Conservation (phyloP, 2,888 invertebrate species). For the Pollenia angustigena region DNA sequence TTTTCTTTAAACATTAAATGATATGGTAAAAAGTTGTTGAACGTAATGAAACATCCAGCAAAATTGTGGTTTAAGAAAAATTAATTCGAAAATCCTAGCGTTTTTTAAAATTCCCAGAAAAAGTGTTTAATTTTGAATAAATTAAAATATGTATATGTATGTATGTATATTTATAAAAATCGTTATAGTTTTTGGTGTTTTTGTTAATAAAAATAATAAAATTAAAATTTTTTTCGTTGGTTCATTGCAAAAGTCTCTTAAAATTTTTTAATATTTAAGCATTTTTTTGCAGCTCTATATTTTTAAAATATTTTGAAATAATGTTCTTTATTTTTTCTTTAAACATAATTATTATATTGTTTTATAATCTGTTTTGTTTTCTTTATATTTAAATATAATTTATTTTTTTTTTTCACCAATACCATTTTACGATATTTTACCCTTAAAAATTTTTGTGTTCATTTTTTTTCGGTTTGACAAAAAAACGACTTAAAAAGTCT, state of each 20-base stretch:
- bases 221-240: background rate
- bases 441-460: constrained; percentile 81
- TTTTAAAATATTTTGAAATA: background rate
- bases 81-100: too few species aligned
- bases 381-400: constrained; percentile 69
- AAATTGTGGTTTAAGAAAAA: too few species aligned
- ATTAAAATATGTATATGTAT: too few species aligned
- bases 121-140: too few species aligned
- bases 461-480: constrained; percentile 68
- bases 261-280: constrained; percentile 5
- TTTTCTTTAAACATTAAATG: too few species aligned
- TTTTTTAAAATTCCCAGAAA: too few species aligned
- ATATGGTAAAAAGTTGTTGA: too few species aligned
- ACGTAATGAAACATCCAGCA: too few species aligned
- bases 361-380: constrained; percentile 59
- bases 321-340: background rate
- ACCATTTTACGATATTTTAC: constrained; percentile 83
- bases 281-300: background rate
- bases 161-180: too few species aligned
- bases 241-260: background rate
- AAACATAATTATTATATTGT: constrained; percentile 29
- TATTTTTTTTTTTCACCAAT: constrained; percentile 79
- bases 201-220: background rate
- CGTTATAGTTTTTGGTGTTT: background rate
- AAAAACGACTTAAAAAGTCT: constrained; percentile 70